A percentile compares a stretch with the other conserved stretches of the same genome.
phyloP scores from a whole-genome alignment of 2,797 vertebrate genomes.

The Notolepis coatsorum region DNA sequence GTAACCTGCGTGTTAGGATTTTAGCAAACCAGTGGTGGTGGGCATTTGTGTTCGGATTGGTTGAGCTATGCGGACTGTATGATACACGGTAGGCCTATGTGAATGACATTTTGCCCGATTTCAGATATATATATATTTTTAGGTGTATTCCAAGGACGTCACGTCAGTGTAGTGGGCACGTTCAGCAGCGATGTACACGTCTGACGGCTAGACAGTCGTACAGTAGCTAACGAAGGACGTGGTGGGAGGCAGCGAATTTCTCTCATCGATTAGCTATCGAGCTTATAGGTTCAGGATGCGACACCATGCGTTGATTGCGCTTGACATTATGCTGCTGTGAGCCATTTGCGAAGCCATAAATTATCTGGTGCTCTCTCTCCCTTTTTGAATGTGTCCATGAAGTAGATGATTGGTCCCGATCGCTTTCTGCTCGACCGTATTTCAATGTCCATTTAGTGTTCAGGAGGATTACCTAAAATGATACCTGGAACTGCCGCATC shows the following conservation, averaged over 20 bases:
- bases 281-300: slow-evolving; percentile 42
- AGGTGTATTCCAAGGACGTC: slow-evolving; percentile 47
- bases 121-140: slow-evolving; percentile 4
- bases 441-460: slow-evolving; percentile 37
- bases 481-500: slow-evolving; percentile 85
- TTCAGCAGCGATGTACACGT: slow-evolving; percentile 60
- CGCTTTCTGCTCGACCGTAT: slow-evolving; percentile 35
- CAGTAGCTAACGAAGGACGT: slow-evolving; percentile 1
- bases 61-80: not conserved
- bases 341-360: slow-evolving; percentile 41
- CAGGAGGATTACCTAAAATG: slow-evolving; percentile 66
- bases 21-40: not conserved
- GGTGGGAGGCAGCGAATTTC: slow-evolving; percentile 32
- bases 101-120: slow-evolving; percentile 1
- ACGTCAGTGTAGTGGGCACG: slow-evolving; percentile 23
- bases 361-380: not conserved
- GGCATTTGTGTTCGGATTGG: not conserved
- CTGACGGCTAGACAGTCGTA: slow-evolving; percentile 39
- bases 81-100: not conserved
- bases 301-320: slow-evolving; percentile 72
- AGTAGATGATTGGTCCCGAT: slow-evolving; percentile 40
- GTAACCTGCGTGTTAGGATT: not conserved
- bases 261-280: slow-evolving; percentile 19
- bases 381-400: not conserved
- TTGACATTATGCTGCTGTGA: slow-evolving; percentile 65